Evolutionary conservation across 2,797 vertebrate species (phyloP), one percentile per base, ranked within the genome.

Genomic region (Brotula barbata): DNA sequence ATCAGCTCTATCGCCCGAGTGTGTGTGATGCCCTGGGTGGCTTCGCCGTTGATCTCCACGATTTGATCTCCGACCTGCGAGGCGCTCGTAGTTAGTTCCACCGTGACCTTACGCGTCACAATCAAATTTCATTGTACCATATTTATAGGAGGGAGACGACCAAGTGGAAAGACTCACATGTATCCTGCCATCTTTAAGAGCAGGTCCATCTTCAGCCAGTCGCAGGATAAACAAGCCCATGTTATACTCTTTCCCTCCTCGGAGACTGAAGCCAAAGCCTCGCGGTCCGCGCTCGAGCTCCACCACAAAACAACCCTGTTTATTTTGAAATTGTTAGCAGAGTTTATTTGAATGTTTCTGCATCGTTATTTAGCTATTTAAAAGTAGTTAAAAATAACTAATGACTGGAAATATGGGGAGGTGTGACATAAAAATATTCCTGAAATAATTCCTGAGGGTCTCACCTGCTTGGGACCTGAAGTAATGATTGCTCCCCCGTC

Each of bases 211-310:
- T 75, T 99, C 97, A 0, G 96, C 97, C 6, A 99, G 92, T 0
- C 97, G 90, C 20, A 99, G 93, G 84, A 99, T 98, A 81, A 98
- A 99, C 23, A 99, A 87, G 1, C 96, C 97, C 97, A 99, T 99
- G 87, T 96, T 98, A 73, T 99, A 99, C 58, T 99, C 97, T 80
- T 98, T 98, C 13, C 97, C 97, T 17, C 97, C 97, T 4, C 97
- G 91, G 23, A 99, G 92, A 70, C 96, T 99, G 90, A 99, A 99
- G 43, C 97, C 97, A 31, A 99, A 99, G 31, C 97, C 97, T 0
- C 97, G 90, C 62, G 93, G 89, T 41, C 96, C 95, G 52, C 96
- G 90, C 66, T 97, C 96, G 88, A 99, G 73, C 88, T 97, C 97
- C 39, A 98, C 96, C 1, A 91, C 93, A 40, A 94, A 95, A 71